Base-by-base conservation (phyloP, 2,113 vertebrate genomes). In the Caracal caracal region DNA sequence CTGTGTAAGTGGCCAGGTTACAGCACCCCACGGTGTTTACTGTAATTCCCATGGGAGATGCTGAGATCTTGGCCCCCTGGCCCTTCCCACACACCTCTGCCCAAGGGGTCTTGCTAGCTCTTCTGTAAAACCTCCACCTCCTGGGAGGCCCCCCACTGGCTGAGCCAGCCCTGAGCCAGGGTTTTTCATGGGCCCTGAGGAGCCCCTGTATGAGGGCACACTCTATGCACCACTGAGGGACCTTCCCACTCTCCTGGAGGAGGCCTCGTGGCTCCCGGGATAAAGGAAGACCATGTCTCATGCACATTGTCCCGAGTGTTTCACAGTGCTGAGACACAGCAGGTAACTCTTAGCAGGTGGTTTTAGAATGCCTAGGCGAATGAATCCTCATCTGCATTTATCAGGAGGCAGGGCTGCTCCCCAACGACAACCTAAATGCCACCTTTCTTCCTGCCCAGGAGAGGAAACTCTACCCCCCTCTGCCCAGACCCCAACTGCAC, bases 1-100 rank as follows among this genome's bases (percentile, higher is more conserved):
- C 2, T 35, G 79, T 63, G 20, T 19, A 53, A 66, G 35, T 8
- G 24, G 56, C 5, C 47, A 13, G 1, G 10, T 19, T 11, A 33
- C 1, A 12, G 43, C 30, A 30, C 68, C 17, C 4, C 3, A 8
- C 1, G 19, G 24, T 2, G 6, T 16, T 49, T 26, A 43, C 0
- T 8, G 3, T 28, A 1, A 4, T 49, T 35, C 19, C 51, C 30
- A 26, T 43, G 28, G 20, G 59, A 65, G 89, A 30, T 43, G 10
- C 22, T 16, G 26, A 75, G 15, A 37, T 19, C 80, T 28, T 20
- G 7, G 1, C 35, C 12, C 22, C 4, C 51, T 22, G 33, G 2
- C 12, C 47, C 26, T 75, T 68, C 17, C 56, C 22, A 51, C 0
- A 10, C 5, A 53, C n/a, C 20, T 68, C 56, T 65, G 43, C 65